Conservation (phyloP, 2,888 invertebrate genomes). For the Zhengitettix transpicula region DNA sequence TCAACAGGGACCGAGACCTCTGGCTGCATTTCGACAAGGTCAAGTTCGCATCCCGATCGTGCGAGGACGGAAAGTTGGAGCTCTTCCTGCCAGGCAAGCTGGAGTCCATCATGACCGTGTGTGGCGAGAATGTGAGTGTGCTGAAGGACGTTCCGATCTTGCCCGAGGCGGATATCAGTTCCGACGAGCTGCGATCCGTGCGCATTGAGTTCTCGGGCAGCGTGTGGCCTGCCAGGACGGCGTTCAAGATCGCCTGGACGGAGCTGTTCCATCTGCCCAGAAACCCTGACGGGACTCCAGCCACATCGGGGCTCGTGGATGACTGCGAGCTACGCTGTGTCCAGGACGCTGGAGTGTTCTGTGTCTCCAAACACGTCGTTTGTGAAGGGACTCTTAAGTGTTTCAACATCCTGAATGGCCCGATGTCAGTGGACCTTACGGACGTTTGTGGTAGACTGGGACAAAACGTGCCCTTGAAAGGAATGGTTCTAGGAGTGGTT, state of each 20-base stretch:
- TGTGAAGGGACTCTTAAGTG: too few relatives aligned
- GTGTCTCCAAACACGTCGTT: too few relatives aligned
- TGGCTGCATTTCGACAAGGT: constrained; percentile 71
- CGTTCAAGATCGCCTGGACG: constrained; percentile 82
- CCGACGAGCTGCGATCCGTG: constrained; percentile 11
- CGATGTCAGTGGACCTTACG: too few relatives aligned
- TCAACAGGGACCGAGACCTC: constrained; percentile 67
- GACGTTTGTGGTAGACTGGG: too few relatives aligned
- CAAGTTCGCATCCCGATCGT: constrained; percentile 63
- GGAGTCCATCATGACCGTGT: constrained; percentile 64
- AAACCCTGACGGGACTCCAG: constrained; percentile 62
- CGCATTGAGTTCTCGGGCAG: constrained; percentile 33
- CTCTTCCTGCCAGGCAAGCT: constrained; percentile 55
- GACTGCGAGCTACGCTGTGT: too few relatives aligned
- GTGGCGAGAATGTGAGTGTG: constrained; percentile 71
- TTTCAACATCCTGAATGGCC: too few relatives aligned
- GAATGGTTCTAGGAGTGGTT: too few relatives aligned
- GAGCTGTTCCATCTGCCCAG: constrained; percentile 73
- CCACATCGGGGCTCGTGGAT: constrained; percentile 47
- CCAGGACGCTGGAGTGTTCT: too few relatives aligned
- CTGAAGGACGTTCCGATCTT: constrained; percentile 65
- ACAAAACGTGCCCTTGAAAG: too few relatives aligned
- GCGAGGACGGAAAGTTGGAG: constrained; percentile 73
- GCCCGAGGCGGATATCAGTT: constrained; percentile 53
- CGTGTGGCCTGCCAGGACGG: constrained; percentile 61